These are phyloP conservation scores for Choreutis nemorana DNA, from an alignment of 2,888 invertebrate genomes.

Conservation along the genomic window DNA sequence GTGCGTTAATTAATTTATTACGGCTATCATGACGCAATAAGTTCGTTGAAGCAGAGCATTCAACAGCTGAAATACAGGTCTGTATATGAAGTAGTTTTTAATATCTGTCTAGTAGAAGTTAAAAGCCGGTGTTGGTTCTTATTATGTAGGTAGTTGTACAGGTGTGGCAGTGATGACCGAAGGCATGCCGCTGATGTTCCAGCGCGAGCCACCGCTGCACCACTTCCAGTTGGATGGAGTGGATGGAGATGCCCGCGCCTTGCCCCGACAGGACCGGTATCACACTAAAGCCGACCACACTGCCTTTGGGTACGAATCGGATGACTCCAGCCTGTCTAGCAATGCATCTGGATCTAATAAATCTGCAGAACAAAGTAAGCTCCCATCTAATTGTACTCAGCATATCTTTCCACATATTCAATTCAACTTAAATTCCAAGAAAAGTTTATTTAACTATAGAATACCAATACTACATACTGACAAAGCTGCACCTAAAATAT, in stretches of 20 bases:
- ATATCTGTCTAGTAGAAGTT: too few relatives aligned
- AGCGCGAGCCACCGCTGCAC: constrained; percentile 34
- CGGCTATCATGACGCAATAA: constrained; percentile 53
- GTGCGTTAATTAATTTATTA: constrained; percentile 33
- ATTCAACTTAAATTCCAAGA: too few relatives aligned
- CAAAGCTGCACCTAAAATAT: too few relatives aligned
- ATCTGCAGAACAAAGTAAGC: constrained; percentile 47
- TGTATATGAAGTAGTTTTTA: constrained; percentile 22
- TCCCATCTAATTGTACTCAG: too few relatives aligned
- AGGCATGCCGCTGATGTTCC: constrained; percentile 47
- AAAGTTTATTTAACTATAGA: too few relatives aligned
- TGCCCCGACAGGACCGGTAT: constrained; percentile 32
- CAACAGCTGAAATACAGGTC: constrained; percentile 35
- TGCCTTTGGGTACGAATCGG: constrained; percentile 54
- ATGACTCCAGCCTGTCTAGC: constrained; percentile 58
- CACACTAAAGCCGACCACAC: constrained; percentile 25
- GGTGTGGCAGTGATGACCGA: constrained; percentile 38
- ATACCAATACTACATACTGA: too few relatives aligned
- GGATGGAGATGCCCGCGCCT: constrained; percentile 34
- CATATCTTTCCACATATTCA: too few relatives aligned
- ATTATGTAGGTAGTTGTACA: constrained; percentile 18
- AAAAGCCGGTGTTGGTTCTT: constrained; percentile 13
- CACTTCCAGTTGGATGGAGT: constrained; percentile 38
- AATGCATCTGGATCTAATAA: constrained; percentile 57
- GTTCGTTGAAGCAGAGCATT: constrained; percentile 27